Evolutionary conservation across 2,888 invertebrate species (phyloP), one percentile per base, ranked within the genome.

Genomic region (Pherbina coryleti): DNA sequence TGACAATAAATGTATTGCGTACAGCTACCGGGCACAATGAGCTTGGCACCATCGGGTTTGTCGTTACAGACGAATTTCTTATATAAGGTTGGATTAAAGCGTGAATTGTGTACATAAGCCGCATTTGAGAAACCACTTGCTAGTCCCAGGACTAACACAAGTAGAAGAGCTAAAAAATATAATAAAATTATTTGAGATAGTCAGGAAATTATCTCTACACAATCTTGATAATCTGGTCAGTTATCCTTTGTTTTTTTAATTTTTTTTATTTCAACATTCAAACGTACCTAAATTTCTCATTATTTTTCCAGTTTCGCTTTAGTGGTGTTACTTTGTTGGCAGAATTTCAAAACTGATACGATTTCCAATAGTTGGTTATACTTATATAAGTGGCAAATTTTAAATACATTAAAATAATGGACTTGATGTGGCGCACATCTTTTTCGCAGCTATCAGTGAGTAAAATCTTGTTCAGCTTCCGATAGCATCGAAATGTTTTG

Each of bases 21-120:
- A 44, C 86, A 86, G 64, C 85, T 85, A 31, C 86, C 86, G 5
- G 88, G 88, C 1, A 87, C 87, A 31, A 87, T 76, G 3, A 84
- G 82, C 1, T 84, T 82, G 77, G 82, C 83, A 34, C 87, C 86
- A 74, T 87, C 76, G 0, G 62, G 7, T 66, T 86, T 84, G 17
- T 83, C 76, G 55, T 78, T 77, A 75, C 86, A 87, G 14, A 87
- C 83, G 60, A 77, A 85, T 64, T 83, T 83, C 0, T 82, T 79
- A 37, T 87, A 85, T 5, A 84, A 70, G 14, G 81, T 71, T 25
- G 14, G 31, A 25, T 72, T 37, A 11, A 19, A n/a, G 8, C 19
- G 57, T 19, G 11, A 11, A 22, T 34, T 53, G 31, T 19, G 55
- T 4, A 71, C 28, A 55, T 37, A 37, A 7, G 44, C 72, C 19